Evolutionary conservation across 2,888 invertebrate species (phyloP).

Genomic region (Reticulitermes lucifugus): DNA sequence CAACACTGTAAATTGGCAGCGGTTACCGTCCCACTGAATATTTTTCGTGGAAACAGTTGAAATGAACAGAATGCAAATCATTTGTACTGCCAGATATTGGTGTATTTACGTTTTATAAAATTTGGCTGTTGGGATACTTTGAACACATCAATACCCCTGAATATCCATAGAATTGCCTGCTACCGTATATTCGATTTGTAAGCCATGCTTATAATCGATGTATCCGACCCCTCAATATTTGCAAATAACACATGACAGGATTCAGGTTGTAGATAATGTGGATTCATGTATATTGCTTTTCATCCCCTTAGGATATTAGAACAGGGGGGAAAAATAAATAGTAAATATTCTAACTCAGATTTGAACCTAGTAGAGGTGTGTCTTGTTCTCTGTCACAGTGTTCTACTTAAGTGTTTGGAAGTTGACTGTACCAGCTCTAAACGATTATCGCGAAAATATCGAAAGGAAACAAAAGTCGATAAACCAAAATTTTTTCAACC

Average conservation of each 20-base stretch:
- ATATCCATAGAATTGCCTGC: not conserved
- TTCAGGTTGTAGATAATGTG: not conserved
- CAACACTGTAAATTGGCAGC: not conserved
- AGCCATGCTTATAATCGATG: constrained; percentile 24
- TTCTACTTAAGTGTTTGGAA: too few species aligned
- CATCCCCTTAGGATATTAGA: constrained; percentile 29
- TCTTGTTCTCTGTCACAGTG: not conserved
- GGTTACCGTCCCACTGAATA: not conserved
- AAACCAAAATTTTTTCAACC: too few species aligned
- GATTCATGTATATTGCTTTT: constrained; percentile 29
- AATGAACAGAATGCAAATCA: not conserved
- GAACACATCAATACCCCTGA: not conserved
- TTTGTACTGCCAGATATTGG: not conserved
- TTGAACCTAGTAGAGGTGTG: constrained; percentile 23
- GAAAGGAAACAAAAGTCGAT: too few species aligned
- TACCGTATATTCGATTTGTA: not conserved
- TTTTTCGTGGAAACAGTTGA: constrained; percentile 5
- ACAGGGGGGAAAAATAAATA: constrained; percentile 16
- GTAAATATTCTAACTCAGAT: not conserved
- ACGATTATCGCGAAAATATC: too few species aligned
- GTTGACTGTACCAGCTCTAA: too few species aligned
- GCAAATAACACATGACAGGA: constrained; percentile 17
- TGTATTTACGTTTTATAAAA: not conserved
- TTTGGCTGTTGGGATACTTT: not conserved
- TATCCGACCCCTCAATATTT: constrained; percentile 6